Conservation (phyloP, 2,113 vertebrate species). For the Lepus timidus region DNA sequence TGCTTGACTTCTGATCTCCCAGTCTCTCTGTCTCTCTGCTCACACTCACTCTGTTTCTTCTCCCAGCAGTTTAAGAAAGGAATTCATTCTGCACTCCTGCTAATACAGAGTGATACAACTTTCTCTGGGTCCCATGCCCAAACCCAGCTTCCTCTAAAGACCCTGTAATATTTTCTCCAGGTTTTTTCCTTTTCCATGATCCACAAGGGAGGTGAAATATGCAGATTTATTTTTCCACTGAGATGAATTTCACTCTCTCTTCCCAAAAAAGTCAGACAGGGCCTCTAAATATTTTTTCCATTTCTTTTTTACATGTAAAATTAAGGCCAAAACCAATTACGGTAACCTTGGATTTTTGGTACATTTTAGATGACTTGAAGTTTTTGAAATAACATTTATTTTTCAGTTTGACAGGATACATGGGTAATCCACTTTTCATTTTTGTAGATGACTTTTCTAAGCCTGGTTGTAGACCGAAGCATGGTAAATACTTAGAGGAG, state of each 20-base stretch:
- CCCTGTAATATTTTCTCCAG: neutral
- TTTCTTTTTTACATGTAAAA: constrained; percentile 20
- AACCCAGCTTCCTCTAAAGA: no score
- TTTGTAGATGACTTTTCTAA: constrained; percentile 59
- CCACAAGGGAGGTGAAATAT: neutral
- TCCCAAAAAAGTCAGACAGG: constrained; percentile 37
- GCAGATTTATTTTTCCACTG: constrained; percentile 49
- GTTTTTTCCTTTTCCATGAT: neutral
- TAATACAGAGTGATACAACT: neutral
- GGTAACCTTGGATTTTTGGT: constrained; percentile 42
- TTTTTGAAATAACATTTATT: constrained; percentile 61
- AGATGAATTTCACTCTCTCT: constrained; percentile 32
- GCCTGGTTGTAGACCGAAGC: neutral
- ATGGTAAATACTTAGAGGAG: constrained; percentile 33
- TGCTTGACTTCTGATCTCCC: no score
- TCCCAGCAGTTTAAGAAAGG: neutral
- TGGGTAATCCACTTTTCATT: constrained; percentile 48
- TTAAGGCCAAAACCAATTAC: constrained; percentile 63
- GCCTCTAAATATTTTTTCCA: constrained; percentile 71
- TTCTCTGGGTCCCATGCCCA: neutral
- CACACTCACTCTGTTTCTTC: rapidly evolving
- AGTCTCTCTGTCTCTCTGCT: no score
- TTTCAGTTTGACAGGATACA: constrained; percentile 47
- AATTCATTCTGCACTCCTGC: neutral
- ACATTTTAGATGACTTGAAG: constrained; percentile 59